These are phyloP conservation scores for Teinopalpus imperialis DNA, from an alignment of 2,888 invertebrate species.

Conservation along the genomic window DNA sequence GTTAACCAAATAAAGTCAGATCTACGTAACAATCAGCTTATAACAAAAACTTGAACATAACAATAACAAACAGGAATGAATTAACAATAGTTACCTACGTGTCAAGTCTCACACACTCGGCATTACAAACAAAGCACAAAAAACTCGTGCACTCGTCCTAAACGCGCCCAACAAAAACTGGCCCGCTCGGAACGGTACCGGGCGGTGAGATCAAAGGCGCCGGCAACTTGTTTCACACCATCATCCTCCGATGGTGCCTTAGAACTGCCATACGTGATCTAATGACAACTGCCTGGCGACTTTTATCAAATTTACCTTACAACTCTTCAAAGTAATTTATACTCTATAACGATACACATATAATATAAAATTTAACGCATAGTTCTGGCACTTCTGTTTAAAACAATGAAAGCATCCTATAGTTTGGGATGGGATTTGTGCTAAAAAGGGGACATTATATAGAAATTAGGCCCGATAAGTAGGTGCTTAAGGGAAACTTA, in stretches of 20 bases:
- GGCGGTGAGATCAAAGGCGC: slow-evolving; percentile 66
- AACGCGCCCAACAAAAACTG: slow-evolving; percentile 71
- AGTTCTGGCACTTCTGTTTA: neutral
- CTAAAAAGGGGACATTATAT: slow-evolving; percentile 15
- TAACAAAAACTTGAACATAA: slow-evolving; percentile 52
- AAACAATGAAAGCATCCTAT: slow-evolving; percentile 3
- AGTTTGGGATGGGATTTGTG: slow-evolving; percentile 3
- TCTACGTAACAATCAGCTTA: slow-evolving; percentile 39
- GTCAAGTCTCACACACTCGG: slow-evolving; percentile 80
- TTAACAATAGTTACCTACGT: slow-evolving; percentile 77
- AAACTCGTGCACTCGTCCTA: slow-evolving; percentile 70
- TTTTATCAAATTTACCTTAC: slow-evolving; percentile 36
- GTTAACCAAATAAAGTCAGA: slow-evolving; percentile 41
- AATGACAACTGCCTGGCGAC: slow-evolving; percentile 56
- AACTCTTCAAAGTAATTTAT: slow-evolving; percentile 30
- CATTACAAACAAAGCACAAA: slow-evolving; percentile 76
- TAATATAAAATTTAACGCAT: neutral
- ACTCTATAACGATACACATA: slow-evolving; percentile 32
- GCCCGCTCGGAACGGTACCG: slow-evolving; percentile 69
- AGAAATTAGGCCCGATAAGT: slow-evolving; percentile 12
- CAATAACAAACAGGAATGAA: slow-evolving; percentile 70
- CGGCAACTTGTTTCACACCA: slow-evolving; percentile 75
- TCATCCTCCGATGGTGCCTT: slow-evolving; percentile 50
- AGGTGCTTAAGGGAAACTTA: slow-evolving; percentile 8
- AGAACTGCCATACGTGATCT: slow-evolving; percentile 64